Evolutionary conservation across 2,113 vertebrate species (phyloP).

Genomic region (Pluvialis apricaria): DNA sequence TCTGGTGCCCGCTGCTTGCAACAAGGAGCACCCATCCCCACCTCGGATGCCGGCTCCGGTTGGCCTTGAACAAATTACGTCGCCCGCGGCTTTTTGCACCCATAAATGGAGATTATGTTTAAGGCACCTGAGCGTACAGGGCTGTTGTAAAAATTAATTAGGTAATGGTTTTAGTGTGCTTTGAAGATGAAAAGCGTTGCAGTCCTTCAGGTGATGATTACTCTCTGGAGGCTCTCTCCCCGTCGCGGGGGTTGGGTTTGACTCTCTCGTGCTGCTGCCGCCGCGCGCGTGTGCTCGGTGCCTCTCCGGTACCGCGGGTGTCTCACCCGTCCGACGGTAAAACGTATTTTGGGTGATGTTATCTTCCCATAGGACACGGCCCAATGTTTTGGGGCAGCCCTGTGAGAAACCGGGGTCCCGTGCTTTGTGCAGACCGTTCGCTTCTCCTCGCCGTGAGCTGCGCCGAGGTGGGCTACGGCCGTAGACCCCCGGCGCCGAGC

Average conservation of each 20-base stretch:
- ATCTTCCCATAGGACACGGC: background rate
- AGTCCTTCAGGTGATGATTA: background rate
- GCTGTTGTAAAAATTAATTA: background rate
- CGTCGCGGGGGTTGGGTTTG: background rate
- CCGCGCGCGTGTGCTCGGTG: background rate
- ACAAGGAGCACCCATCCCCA: background rate
- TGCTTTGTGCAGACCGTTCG: rapidly evolving
- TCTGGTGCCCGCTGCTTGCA: background rate
- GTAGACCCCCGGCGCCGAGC: background rate
- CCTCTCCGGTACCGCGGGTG: background rate
- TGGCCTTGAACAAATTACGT: background rate
- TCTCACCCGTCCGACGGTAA: background rate
- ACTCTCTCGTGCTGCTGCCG: background rate
- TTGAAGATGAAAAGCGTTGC: conserved; percentile 10
- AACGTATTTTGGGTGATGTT: background rate
- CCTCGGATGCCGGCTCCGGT: background rate
- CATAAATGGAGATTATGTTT: background rate
- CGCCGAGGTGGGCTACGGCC: background rate
- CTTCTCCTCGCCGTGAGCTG: rapidly evolving
- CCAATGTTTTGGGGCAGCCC: background rate
- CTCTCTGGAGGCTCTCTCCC: background rate
- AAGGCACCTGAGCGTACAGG: background rate
- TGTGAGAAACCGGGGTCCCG: rapidly evolving
- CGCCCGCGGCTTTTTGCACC: background rate
- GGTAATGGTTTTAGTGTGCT: background rate